phyloP scores from a whole-genome alignment of 2,888 invertebrate genomes.

The Agelastica alni region DNA sequence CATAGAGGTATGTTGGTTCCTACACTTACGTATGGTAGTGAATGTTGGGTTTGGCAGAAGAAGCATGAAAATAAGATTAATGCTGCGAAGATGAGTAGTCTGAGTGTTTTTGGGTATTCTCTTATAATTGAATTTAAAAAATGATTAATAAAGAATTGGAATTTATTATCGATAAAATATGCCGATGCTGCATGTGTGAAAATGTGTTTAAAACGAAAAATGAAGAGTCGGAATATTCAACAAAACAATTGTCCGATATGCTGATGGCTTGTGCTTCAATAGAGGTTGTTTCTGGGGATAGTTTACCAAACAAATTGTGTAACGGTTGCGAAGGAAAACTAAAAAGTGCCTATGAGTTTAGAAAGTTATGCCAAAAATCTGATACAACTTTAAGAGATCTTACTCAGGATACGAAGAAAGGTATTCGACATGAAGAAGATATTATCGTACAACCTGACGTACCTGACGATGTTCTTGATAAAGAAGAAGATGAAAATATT shows the following conservation, averaged over 20 bases:
- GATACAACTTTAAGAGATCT: constrained; percentile 50
- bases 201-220: constrained; percentile 51
- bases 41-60: no score
- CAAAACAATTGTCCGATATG: constrained; percentile 52
- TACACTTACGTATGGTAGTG: no score
- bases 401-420: constrained; percentile 31
- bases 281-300: constrained; percentile 51
- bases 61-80: no score
- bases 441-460: constrained; percentile 47
- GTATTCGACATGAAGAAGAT: constrained; percentile 38
- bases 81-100: no score
- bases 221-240: constrained; percentile 42
- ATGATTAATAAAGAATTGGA: constrained; percentile 47
- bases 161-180: constrained; percentile 53
- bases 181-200: constrained; percentile 55
- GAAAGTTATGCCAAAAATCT: constrained; percentile 54
- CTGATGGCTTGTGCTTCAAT: constrained; percentile 55
- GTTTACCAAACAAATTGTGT: constrained; percentile 53
- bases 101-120: constrained; percentile 14
- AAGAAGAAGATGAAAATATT: constrained; percentile 42
- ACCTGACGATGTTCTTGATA: constrained; percentile 34
- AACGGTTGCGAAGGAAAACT: constrained; percentile 52
- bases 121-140: constrained; percentile 28
- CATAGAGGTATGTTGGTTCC: no score
- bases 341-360: constrained; percentile 52